Percentiles rank a stretch among this genome's conserved stretches.
Conservation (phyloP, 2,113 vertebrate genomes). For the Lethenteron camtschaticum region DNA sequence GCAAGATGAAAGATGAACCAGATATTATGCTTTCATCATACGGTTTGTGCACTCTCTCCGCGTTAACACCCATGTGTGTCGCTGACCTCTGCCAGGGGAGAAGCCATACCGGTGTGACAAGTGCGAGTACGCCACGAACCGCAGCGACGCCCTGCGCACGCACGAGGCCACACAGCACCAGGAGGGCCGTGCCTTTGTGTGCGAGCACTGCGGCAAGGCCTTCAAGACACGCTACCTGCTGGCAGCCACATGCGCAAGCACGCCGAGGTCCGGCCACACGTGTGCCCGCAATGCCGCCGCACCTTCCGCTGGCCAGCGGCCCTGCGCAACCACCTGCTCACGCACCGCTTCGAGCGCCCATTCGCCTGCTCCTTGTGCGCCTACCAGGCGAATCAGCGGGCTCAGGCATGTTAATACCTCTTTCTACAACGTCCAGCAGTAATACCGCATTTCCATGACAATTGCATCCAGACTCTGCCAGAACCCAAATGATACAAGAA, state of each 20-base stretch:
- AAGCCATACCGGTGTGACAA: constrained; percentile 58
- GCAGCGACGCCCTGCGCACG: constrained; percentile 54
- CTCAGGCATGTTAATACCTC: constrained; percentile 27
- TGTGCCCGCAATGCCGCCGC: constrained; percentile 47
- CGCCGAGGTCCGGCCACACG: constrained; percentile 50
- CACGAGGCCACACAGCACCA: constrained; percentile 63
- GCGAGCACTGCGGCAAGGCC: constrained; percentile 83
- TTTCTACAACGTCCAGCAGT: no score
- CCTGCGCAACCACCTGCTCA: constrained; percentile 72
- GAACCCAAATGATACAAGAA: no score
- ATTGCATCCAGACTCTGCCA: no score
- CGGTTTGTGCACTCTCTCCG: no score
- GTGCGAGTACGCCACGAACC: constrained; percentile 72
- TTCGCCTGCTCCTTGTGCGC: constrained; percentile 66
- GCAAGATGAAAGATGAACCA: no score
- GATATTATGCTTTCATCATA: no score
- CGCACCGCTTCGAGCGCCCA: constrained; percentile 64
- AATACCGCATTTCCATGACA: no score
- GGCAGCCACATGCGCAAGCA: constrained; percentile 74
- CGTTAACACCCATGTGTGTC: neutral
- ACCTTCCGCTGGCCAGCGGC: constrained; percentile 81
- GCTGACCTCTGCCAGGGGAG: constrained; percentile 29
- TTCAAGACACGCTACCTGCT: constrained; percentile 85
- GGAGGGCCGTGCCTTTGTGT: constrained; percentile 58
- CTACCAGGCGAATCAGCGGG: constrained; percentile 83